Conservation (phyloP, 2,888 invertebrate genomes). For the Stenchaetothrips biformis region DNA sequence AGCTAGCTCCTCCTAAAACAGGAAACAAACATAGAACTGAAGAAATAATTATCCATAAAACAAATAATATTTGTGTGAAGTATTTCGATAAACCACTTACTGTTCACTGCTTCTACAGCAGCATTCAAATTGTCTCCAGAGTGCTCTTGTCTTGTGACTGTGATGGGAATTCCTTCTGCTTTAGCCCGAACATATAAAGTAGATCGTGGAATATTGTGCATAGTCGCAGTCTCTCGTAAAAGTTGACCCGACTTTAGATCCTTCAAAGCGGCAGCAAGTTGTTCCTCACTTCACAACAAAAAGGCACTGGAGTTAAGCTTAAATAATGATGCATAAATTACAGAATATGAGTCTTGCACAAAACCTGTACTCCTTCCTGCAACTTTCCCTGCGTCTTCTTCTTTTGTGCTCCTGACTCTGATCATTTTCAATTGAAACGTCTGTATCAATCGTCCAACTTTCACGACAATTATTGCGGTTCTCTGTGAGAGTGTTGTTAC, state of each 20-base stretch:
- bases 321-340: too few species aligned
- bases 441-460: not conserved
- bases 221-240: conserved; percentile 45
- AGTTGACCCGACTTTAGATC: conserved; percentile 45
- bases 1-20: conserved; percentile 45
- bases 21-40: conserved; percentile 1
- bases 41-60: not conserved
- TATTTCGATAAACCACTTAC: conserved; percentile 38
- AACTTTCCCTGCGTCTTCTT: not conserved
- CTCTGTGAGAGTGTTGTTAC: not conserved
- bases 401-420: conserved; percentile 29
- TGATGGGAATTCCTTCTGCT: conserved; percentile 44
- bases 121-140: conserved; percentile 46
- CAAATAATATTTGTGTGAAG: not conserved
- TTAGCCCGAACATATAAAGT: conserved; percentile 48
- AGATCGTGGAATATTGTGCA: conserved; percentile 47
- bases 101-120: conserved; percentile 46
- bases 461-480: not conserved
- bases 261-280: conserved; percentile 45
- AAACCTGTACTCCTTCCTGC: conserved; percentile 15
- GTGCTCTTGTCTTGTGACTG: conserved; percentile 46
- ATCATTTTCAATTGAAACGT: conserved; percentile 8
- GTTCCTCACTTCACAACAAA: conserved; percentile 41
- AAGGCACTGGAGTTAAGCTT: too few species aligned
- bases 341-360: too few species aligned